phyloP scores from a whole-genome alignment of 92 coral and sea anemone species.

The Phenganax stokvisi region DNA sequence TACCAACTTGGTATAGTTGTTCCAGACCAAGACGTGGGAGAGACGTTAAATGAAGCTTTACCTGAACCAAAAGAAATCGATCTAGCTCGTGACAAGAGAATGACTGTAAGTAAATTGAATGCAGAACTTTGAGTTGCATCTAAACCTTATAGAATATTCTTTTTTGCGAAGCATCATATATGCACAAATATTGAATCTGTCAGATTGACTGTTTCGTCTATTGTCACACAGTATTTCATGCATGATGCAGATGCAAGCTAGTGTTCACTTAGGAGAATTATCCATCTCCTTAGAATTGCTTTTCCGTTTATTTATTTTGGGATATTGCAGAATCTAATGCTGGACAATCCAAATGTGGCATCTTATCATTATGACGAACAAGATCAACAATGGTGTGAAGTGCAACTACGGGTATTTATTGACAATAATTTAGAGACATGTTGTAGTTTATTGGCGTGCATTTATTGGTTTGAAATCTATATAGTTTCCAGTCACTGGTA shows the following conservation, averaged over 20 bases:
- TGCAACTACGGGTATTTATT: conserved; percentile 58
- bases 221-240: neutral
- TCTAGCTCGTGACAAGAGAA: conserved; percentile 26
- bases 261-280: too few species aligned
- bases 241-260: too few species aligned
- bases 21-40: neutral
- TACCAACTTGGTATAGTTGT: neutral
- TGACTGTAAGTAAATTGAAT: neutral
- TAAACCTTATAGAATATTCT: too few species aligned
- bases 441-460: neutral
- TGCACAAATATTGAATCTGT: neutral
- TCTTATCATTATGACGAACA: conserved; percentile 66
- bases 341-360: conserved; percentile 55
- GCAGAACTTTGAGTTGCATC: neutral
- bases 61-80: conserved; percentile 38
- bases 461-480: neutral
- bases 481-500: conserved; percentile 77
- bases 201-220: neutral
- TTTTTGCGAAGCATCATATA: too few species aligned
- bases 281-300: too few species aligned
- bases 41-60: conserved; percentile 19
- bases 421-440: neutral
- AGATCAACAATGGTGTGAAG: conserved; percentile 84
- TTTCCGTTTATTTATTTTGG: neutral
- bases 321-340: conserved; percentile 59